Evolutionary conservation across 2,797 vertebrate species (phyloP).

Genomic region (Sebastolobus alascanus): DNA sequence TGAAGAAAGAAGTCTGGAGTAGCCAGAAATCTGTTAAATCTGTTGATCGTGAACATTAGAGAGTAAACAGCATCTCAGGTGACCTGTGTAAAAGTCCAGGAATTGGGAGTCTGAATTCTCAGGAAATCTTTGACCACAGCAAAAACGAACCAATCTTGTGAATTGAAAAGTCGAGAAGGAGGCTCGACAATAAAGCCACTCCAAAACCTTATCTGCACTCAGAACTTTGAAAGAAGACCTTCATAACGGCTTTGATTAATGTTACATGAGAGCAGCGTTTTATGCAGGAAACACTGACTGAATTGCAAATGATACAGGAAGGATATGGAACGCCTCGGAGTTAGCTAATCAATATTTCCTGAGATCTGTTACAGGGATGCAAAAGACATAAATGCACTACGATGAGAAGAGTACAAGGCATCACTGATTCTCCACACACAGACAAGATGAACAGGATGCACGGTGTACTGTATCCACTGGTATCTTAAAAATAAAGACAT

Average conservation of each 20-base stretch:
- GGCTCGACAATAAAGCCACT: neutral
- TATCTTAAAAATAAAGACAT: neutral
- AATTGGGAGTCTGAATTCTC: neutral
- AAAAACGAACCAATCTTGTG: neutral
- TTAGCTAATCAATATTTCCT: slow-evolving; percentile 6
- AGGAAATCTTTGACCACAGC: slow-evolving; percentile 7
- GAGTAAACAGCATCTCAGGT: neutral
- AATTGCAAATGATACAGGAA: slow-evolving; percentile 15
- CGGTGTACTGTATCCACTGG: neutral
- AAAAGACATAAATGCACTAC: neutral
- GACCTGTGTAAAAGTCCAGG: neutral
- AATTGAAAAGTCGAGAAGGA: neutral
- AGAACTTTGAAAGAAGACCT: slow-evolving; percentile 3
- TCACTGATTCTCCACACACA: slow-evolving; percentile 1
- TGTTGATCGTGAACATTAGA: neutral
- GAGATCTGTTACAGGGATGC: neutral
- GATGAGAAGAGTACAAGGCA: neutral
- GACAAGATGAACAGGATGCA: neutral
- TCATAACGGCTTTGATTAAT: neutral
- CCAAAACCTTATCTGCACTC: neutral
- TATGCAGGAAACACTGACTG: slow-evolving; percentile 7
- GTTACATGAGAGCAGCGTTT: slow-evolving; percentile 8
- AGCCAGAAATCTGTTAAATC: slow-evolving; percentile 35
- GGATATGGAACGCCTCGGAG: neutral
- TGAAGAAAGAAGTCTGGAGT: slow-evolving; percentile 8